Percentiles rank a stretch among this genome's conserved stretches.
Evolutionary conservation across 2,113 vertebrate genomes (phyloP).

Genomic region (Galbula dea): DNA sequence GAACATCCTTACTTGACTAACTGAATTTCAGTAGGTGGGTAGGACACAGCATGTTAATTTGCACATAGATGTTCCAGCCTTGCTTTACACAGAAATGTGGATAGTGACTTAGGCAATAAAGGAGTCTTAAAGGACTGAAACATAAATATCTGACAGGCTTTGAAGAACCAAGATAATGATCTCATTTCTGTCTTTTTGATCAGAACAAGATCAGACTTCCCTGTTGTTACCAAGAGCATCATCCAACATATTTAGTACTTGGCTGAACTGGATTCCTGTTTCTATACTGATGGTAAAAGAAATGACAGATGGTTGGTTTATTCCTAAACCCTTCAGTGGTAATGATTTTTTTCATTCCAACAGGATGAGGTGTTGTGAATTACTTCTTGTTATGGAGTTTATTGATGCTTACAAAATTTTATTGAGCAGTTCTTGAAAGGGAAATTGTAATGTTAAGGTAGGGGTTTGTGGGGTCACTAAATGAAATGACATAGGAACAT

Average conservation of each 20-base stretch:
- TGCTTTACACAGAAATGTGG: neutral
- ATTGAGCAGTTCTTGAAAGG: neutral
- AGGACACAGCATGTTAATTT: neutral
- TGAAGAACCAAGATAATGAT: neutral
- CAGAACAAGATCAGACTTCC: neutral
- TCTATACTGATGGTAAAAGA: neutral
- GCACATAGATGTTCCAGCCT: neutral
- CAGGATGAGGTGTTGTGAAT: neutral
- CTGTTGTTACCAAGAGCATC: neutral
- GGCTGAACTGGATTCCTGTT: neutral
- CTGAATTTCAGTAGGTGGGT: neutral
- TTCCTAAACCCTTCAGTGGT: neutral
- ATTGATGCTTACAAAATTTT: neutral
- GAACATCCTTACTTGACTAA: neutral
- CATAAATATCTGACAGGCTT: neutral
- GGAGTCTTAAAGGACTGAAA: neutral
- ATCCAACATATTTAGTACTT: neutral
- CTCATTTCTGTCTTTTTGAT: neutral
- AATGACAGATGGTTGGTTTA: fast-evolving
- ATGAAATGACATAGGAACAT: neutral
- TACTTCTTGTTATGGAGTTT: neutral
- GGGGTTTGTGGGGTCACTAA: neutral
- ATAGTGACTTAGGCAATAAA: neutral
- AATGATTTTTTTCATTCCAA: neutral
- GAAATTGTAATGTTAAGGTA: neutral